These are phyloP conservation scores for Apis dorsata DNA, from an alignment of 1,140 invertebrate species.

Conservation along the genomic window DNA sequence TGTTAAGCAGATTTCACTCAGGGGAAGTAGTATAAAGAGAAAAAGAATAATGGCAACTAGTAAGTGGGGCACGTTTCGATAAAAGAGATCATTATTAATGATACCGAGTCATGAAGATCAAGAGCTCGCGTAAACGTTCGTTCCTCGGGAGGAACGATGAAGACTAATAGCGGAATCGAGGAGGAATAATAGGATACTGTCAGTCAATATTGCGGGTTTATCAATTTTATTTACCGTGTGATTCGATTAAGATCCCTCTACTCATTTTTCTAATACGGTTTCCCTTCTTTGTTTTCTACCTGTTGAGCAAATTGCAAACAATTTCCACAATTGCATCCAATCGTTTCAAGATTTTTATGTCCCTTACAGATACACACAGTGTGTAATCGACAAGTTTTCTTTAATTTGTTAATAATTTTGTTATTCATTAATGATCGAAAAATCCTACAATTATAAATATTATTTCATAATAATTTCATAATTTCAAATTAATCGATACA, in stretches of 20 bases:
- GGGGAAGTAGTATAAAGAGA: not conserved
- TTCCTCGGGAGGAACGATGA: not conserved
- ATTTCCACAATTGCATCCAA: not conserved
- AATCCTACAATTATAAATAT: too few relatives aligned
- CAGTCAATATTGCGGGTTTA: not conserved
- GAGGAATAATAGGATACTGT: not conserved
- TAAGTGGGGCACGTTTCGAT: not conserved
- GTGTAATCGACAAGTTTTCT: too few relatives aligned
- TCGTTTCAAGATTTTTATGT: too few relatives aligned
- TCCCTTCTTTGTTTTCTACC: not conserved
- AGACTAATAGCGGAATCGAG: constrained; percentile 11
- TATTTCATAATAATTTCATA: too few relatives aligned
- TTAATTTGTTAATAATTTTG: too few relatives aligned
- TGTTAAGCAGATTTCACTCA: not conserved
- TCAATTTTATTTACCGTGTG: constrained; percentile 2
- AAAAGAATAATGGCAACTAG: not conserved
- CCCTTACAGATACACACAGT: too few relatives aligned
- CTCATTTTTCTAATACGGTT: constrained; percentile 1
- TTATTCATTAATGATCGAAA: too few relatives aligned
- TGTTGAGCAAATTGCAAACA: not conserved
- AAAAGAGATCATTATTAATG: constrained; percentile 19
- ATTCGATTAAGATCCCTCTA: not conserved
- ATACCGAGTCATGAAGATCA: not conserved
- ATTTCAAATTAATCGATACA: too few relatives aligned
- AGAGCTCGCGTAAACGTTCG: not conserved